Percentiles rank a stretch among this genome's conserved stretches.
Conservation (phyloP, 2,113 vertebrate species). For the Lethenteron reissneri region DNA sequence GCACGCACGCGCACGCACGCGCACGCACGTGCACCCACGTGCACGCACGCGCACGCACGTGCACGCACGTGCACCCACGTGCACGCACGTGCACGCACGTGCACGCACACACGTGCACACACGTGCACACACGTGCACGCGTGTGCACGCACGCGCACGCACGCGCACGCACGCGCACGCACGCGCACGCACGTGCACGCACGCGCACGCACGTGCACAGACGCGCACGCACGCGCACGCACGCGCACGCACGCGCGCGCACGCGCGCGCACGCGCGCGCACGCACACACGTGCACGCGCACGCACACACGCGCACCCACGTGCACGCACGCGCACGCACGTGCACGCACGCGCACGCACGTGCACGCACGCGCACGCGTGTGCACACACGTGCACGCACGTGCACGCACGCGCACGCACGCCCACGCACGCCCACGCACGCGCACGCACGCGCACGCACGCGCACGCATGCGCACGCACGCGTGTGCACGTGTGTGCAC, state of each 20-base stretch:
- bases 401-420: not conserved
- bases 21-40: not conserved
- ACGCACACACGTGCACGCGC: not conserved
- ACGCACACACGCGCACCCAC: not conserved
- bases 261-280: not conserved
- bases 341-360: not conserved
- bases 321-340: not conserved
- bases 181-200: not conserved
- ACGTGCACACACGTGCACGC: not conserved
- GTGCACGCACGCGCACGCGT: not conserved
- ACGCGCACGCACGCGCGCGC: not conserved
- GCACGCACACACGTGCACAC: not conserved
- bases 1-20: not conserved
- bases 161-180: not conserved
- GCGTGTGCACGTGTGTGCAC: not conserved
- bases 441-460: not conserved
- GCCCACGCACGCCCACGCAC: not conserved
- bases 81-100: not conserved
- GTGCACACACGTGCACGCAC: not conserved
- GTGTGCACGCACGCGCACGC: not conserved
- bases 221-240: conserved; percentile 1
- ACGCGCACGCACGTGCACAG: not conserved
- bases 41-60: not conserved
- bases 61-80: not conserved
- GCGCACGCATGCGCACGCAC: not conserved